These are phyloP conservation scores for Lepilemur septentrionalis DNA, from an alignment of 2,797 vertebrate genomes.

Conservation along the genomic window DNA sequence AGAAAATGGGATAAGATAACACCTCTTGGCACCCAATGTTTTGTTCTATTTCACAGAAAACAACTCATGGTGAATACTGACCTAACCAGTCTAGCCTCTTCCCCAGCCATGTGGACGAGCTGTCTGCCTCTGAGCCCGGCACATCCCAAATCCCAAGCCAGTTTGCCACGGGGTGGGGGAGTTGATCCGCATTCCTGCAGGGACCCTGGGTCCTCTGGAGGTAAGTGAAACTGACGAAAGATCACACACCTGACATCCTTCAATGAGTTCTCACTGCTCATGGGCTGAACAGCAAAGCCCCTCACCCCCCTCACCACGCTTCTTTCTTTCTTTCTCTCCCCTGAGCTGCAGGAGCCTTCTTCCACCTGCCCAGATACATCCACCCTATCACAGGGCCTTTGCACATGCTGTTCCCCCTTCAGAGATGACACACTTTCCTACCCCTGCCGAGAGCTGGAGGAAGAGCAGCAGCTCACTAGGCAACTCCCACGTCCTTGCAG, in stretches of 20 bases:
- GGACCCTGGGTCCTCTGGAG: fast-evolving
- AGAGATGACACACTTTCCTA: background rate
- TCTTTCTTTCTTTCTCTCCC: background rate
- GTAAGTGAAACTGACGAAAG: fast-evolving
- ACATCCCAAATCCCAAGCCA: background rate
- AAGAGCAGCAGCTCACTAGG: background rate
- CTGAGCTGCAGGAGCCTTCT: background rate
- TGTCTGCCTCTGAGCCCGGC: too few species aligned
- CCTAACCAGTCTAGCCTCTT: background rate
- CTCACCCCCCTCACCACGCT: fast-evolving
- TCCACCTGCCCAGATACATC: background rate
- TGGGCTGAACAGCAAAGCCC: background rate
- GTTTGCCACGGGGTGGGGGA: fast-evolving
- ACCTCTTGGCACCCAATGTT: fast-evolving
- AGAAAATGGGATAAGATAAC: background rate
- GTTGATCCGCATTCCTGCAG: background rate
- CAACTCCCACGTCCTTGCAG: background rate
- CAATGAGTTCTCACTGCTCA: fast-evolving
- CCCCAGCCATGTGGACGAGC: fast-evolving
- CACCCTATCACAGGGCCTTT: background rate
- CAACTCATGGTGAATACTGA: fast-evolving
- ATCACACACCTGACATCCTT: background rate
- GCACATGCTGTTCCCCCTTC: background rate
- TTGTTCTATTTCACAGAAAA: background rate
- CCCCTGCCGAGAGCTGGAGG: background rate